phyloP scores from a whole-genome alignment of 23 tunicate species.

The Styela clava region DNA sequence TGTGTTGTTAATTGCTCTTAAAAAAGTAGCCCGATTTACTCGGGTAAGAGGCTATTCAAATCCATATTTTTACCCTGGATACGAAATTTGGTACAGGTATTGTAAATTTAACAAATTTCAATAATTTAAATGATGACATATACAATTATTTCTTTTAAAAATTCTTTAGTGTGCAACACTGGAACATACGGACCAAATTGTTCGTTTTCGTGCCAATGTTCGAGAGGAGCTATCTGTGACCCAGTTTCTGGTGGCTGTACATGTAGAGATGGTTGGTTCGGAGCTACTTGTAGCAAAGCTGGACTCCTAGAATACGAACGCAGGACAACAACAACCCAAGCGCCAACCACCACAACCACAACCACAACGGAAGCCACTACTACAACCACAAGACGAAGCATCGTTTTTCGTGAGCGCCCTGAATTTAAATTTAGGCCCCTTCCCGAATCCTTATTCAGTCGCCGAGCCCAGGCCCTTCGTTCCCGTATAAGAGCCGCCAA shows the following conservation, averaged over 20 bases:
- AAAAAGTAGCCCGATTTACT: no score
- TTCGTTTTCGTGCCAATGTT: constrained; percentile 43
- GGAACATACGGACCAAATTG: constrained; percentile 74
- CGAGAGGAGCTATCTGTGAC: constrained; percentile 42
- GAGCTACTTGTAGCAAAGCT: constrained; percentile 47
- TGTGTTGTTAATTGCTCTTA: no score
- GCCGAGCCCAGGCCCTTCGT: constrained; percentile 27
- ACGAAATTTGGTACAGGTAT: no score
- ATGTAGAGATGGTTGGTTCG: constrained; percentile 52
- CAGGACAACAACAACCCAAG: neutral
- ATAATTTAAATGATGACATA: no score
- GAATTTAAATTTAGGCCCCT: neutral
- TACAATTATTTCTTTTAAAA: no score
- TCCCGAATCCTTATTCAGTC: constrained; percentile 4
- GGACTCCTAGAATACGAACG: neutral
- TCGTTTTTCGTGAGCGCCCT: neutral
- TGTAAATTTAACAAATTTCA: no score
- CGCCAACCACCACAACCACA: neutral
- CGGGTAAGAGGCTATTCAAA: no score
- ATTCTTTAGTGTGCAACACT: constrained; percentile 39
- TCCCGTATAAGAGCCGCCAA: constrained; percentile 20
- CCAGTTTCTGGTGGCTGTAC: constrained; percentile 41
- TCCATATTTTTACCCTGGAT: no score
- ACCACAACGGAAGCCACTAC: neutral
- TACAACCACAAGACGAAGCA: neutral